Conservation (phyloP, 2,888 invertebrate species). For the Liodrosophila aerea region DNA sequence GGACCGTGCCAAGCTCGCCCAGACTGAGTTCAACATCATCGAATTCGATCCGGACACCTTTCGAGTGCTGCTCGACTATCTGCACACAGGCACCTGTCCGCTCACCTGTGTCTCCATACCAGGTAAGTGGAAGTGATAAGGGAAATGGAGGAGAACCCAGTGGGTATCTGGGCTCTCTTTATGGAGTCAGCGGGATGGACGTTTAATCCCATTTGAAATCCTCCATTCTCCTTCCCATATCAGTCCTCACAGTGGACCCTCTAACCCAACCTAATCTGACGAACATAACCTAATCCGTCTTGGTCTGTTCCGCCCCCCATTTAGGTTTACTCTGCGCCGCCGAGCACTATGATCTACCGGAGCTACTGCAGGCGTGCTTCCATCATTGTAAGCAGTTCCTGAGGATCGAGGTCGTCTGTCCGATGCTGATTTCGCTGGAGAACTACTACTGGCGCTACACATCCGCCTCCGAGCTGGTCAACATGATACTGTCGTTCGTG, state of each 20-base stretch:
- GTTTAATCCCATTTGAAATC: too few relatives aligned
- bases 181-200: too few relatives aligned
- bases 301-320: too few relatives aligned
- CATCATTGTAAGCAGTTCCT: constrained; percentile 97
- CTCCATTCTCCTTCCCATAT: too few relatives aligned
- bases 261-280: too few relatives aligned
- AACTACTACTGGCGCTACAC: constrained; percentile 98
- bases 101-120: constrained; percentile 96
- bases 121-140: constrained; percentile 83
- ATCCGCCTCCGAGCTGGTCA: constrained; percentile 95
- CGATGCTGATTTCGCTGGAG: constrained; percentile 95
- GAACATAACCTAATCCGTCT: too few relatives aligned
- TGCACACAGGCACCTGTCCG: constrained; percentile 96
- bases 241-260: too few relatives aligned
- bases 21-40: constrained; percentile 97
- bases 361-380: constrained; percentile 95
- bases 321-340: constrained; percentile 93
- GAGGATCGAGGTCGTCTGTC: constrained; percentile 95
- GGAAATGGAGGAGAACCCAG: too few relatives aligned
- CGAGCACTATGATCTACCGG: constrained; percentile 96
- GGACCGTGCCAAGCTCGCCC: constrained; percentile 94
- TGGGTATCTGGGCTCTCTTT: too few relatives aligned
- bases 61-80: constrained; percentile 93
- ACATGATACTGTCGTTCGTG: constrained; percentile 95
- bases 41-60: constrained; percentile 98